A percentile compares a stretch with the other conserved stretches of the same genome.
phyloP scores from a whole-genome alignment of 2,888 invertebrate species.

The Auanema sp. region DNA sequence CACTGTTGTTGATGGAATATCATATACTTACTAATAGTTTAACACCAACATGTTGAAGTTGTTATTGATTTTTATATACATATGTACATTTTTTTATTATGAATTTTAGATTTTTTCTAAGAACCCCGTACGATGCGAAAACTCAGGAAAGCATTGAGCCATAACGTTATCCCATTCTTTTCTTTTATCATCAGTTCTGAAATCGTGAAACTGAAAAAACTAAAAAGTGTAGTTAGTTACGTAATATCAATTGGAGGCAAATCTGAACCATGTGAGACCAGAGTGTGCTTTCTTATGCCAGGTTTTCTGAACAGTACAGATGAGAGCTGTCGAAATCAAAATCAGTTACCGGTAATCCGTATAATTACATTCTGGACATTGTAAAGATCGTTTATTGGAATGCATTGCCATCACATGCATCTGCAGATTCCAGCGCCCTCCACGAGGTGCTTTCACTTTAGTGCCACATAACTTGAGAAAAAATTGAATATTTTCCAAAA shows the following conservation, averaged over 20 bases:
- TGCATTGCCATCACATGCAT: slow-evolving; percentile 45
- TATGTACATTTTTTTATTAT: no score
- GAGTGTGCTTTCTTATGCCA: slow-evolving; percentile 33
- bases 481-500: neutral
- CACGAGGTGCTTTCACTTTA: slow-evolving; percentile 33
- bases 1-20: no score
- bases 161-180: slow-evolving; percentile 36
- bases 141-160: slow-evolving; percentile 35
- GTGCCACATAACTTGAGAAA: slow-evolving; percentile 27
- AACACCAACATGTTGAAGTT: no score
- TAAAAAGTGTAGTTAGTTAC: slow-evolving; percentile 10
- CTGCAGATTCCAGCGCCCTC: slow-evolving; percentile 42
- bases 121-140: slow-evolving; percentile 34
- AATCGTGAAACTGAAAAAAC: slow-evolving; percentile 7
- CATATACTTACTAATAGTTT: no score
- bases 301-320: slow-evolving; percentile 24
- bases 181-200: slow-evolving; percentile 26
- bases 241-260: slow-evolving; percentile 30
- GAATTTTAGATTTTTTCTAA: slow-evolving; percentile 3
- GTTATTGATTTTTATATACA: no score
- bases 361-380: slow-evolving; percentile 29
- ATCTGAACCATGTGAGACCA: slow-evolving; percentile 28
- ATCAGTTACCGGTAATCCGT: slow-evolving; percentile 29
- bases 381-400: slow-evolving; percentile 26
- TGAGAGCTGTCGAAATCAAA: neutral